Percentiles rank a stretch among this genome's conserved stretches.
phyloP scores from a whole-genome alignment of 2,113 vertebrate genomes.

The Oncorhynchus masou region DNA sequence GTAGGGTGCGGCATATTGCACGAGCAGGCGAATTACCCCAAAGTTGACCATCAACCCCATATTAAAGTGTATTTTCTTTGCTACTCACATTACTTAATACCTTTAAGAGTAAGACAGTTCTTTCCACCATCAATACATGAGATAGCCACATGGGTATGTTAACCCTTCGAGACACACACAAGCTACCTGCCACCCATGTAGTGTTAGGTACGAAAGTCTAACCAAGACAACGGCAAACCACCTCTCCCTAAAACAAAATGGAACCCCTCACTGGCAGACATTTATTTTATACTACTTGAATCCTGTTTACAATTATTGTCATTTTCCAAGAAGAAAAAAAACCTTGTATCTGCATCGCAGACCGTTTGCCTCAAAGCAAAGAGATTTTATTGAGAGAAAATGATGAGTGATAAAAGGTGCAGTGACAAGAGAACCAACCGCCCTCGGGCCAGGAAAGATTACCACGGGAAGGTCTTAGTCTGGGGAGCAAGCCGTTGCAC shows the following conservation, averaged over 20 bases:
- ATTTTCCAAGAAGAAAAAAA: constrained; percentile 4
- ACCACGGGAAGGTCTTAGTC: constrained; percentile 56
- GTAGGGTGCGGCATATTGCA: constrained; percentile 8
- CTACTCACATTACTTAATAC: not conserved
- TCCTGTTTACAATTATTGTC: not conserved
- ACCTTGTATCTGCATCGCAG: not conserved
- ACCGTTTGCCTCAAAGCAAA: constrained; percentile 4
- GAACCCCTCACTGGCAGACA: constrained; percentile 32
- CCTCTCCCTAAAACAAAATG: constrained; percentile 57
- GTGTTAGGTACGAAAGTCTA: constrained; percentile 39
- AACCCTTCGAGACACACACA: constrained; percentile 76
- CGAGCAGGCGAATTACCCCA: constrained; percentile 27
- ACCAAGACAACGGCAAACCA: constrained; percentile 57
- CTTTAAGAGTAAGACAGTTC: not conserved
- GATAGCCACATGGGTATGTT: constrained; percentile 53
- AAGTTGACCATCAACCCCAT: constrained; percentile 21
- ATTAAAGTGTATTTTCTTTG: not conserved
- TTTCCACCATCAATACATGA: constrained; percentile 12
- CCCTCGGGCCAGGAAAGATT: constrained; percentile 45
- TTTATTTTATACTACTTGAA: not conserved
- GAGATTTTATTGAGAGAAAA: constrained; percentile 5
- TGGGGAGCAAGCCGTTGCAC: constrained; percentile 70
- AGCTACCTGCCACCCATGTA: constrained; percentile 68
- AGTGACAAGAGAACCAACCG: constrained; percentile 9
- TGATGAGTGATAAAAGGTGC: constrained; percentile 3